phyloP scores from a whole-genome alignment of 2,113 vertebrate species.

The Bubo scandiacus region DNA sequence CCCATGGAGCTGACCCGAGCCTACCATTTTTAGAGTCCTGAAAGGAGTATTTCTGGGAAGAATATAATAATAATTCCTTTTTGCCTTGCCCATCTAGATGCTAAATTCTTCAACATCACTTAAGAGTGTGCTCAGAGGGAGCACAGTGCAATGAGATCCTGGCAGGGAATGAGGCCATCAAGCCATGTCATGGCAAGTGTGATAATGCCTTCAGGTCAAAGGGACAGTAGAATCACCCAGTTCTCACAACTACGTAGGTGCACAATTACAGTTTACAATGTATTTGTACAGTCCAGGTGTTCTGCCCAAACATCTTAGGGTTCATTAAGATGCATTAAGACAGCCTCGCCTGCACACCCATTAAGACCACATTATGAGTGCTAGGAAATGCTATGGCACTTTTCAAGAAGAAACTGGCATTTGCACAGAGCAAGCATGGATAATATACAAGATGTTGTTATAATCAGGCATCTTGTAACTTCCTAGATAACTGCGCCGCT shows the following conservation, averaged over 20 bases:
- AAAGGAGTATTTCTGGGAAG: neutral
- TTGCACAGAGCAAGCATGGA: neutral
- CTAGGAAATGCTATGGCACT: fast-evolving
- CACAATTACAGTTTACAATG: neutral
- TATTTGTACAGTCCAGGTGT: neutral
- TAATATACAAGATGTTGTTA: neutral
- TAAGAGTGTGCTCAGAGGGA: neutral
- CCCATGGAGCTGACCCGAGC: fast-evolving
- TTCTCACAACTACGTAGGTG: neutral
- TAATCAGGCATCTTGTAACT: neutral
- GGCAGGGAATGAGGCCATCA: neutral
- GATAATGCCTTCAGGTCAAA: neutral
- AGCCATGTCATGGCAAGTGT: fast-evolving
- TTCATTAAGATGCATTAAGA: neutral
- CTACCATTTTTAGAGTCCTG: neutral
- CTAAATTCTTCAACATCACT: neutral
- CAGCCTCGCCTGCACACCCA: neutral
- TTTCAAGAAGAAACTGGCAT: neutral
- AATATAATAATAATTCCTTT: neutral
- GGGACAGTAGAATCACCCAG: neutral
- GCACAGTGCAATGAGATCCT: neutral
- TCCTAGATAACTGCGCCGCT: neutral
- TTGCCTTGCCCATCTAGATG: neutral
- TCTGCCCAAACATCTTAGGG: neutral
- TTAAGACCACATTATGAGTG: fast-evolving